Conservation (phyloP, 2,797 vertebrate genomes). For the Hydrolagus colliei region DNA sequence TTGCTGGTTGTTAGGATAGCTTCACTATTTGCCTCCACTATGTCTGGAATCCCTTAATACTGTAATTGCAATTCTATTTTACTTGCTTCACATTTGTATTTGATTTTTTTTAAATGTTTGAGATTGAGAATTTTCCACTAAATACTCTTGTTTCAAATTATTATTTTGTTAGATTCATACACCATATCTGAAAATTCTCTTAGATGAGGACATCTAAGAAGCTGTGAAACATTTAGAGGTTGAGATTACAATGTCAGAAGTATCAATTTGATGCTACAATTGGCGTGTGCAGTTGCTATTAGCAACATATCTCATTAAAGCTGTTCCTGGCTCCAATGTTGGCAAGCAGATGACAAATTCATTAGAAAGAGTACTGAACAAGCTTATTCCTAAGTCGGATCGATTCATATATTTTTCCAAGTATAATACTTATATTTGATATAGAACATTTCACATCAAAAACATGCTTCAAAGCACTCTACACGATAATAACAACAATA, state of each 20-base stretch:
- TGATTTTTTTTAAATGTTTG: background rate
- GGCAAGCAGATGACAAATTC: constrained; percentile 1
- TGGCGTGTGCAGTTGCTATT: background rate
- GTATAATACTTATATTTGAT: too few species aligned
- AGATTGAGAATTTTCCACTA: background rate
- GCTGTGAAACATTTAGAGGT: background rate
- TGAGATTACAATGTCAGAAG: background rate
- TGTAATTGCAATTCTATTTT: background rate
- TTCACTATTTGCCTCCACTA: too few species aligned
- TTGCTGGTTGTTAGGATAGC: too few species aligned
- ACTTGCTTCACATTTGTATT: background rate
- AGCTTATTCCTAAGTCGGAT: background rate
- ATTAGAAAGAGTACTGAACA: background rate
- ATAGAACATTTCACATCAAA: too few species aligned
- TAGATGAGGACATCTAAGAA: background rate
- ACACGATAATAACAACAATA: too few species aligned
- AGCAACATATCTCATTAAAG: background rate
- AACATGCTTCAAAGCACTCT: too few species aligned
- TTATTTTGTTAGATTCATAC: background rate
- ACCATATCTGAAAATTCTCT: background rate
- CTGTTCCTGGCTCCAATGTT: background rate
- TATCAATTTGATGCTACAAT: constrained; percentile 1
- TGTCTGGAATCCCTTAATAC: too few species aligned
- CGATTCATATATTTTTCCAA: too few species aligned
- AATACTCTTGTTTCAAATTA: background rate